Evolutionary conservation across 2,888 invertebrate genomes (phyloP).

Genomic region (Gibbula magus): DNA sequence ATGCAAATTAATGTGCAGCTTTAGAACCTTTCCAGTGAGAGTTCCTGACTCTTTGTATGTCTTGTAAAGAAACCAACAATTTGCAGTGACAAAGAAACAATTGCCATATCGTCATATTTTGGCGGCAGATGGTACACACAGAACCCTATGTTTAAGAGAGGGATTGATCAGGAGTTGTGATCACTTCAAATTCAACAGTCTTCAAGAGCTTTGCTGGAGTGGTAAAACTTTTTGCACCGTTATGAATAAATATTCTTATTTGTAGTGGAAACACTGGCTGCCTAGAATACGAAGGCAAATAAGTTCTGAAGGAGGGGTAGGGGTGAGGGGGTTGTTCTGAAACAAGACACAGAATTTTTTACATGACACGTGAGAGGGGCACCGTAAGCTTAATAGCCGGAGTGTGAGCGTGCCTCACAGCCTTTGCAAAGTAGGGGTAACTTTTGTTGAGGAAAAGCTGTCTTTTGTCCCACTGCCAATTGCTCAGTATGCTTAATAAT

Average conservation of each 20-base stretch:
- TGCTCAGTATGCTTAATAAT: conserved; percentile 34
- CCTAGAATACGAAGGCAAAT: background rate
- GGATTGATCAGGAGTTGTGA: background rate
- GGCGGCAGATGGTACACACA: conserved; percentile 8
- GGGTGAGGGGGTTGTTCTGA: background rate
- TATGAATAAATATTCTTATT: conserved; percentile 20
- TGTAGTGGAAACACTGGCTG: conserved; percentile 9
- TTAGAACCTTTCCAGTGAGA: background rate
- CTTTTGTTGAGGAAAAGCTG: conserved; percentile 31
- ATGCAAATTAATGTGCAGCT: conserved; percentile 17
- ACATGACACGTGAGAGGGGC: background rate
- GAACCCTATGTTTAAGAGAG: background rate
- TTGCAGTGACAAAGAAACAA: conserved; percentile 20
- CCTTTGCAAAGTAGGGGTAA: background rate
- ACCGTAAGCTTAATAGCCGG: conserved; percentile 34
- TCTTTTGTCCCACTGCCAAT: conserved; percentile 30
- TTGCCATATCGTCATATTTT: conserved; percentile 12
- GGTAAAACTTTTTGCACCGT: background rate
- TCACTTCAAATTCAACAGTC: conserved; percentile 18
- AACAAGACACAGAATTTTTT: background rate
- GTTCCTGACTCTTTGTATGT: conserved; percentile 2
- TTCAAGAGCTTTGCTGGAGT: background rate
- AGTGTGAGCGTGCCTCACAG: conserved; percentile 25
- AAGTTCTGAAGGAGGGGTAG: background rate
- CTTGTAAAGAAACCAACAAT: conserved; percentile 23